These are phyloP conservation scores for Palythoa caribaeorum DNA, from an alignment of 92 coral and sea anemone genomes.

Conservation along the genomic window DNA sequence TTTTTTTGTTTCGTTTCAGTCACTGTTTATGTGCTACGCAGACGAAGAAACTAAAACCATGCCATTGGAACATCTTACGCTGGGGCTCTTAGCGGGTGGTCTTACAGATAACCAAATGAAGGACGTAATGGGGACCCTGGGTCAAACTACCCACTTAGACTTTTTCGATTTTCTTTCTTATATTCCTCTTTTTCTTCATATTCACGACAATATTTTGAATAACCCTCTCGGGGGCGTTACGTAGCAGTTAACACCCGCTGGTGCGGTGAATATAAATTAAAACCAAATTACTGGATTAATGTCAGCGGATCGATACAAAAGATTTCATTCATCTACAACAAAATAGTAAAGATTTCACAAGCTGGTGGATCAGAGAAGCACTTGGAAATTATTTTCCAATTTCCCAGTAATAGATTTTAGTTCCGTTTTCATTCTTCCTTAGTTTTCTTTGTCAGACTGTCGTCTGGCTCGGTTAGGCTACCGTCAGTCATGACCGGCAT, in stretches of 20 bases:
- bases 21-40: constrained; percentile 90
- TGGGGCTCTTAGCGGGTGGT: constrained; percentile 91
- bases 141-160: constrained; percentile 83
- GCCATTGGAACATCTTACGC: constrained; percentile 85
- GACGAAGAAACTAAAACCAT: constrained; percentile 88
- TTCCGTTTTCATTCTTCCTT: too few species aligned
- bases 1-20: constrained; percentile 57
- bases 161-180: constrained; percentile 94
- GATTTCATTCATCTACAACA: too few species aligned
- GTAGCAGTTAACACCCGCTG: neutral
- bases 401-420: too few species aligned
- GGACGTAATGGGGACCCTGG: constrained; percentile 72
- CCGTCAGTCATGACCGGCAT: too few species aligned
- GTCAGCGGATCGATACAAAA: too few species aligned
- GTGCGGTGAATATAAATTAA: too few species aligned
- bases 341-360: too few species aligned
- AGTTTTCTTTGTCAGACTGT: too few species aligned
- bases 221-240: constrained; percentile 37
- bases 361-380: too few species aligned
- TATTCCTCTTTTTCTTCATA: constrained; percentile 88
- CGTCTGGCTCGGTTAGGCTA: too few species aligned
- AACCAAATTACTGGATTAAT: too few species aligned
- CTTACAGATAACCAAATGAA: constrained; percentile 70
- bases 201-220: constrained; percentile 54
- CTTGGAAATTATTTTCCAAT: too few species aligned